Base-by-base conservation (phyloP, 2,797 vertebrate species). In the Antennarius maculatus region DNA sequence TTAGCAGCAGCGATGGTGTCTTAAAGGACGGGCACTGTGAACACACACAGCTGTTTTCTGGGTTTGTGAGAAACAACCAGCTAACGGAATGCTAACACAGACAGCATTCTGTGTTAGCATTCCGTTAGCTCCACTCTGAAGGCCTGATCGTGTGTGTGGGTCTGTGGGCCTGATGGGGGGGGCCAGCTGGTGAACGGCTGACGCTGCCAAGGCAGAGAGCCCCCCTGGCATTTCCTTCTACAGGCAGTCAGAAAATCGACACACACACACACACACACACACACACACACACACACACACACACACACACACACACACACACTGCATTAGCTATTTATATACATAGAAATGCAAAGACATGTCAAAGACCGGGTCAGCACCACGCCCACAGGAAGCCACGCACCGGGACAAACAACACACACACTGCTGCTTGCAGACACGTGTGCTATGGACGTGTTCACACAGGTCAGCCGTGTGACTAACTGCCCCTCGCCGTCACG, bases 311-410 rank as follows among this genome's bases (percentile, higher is more conserved):
- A 64, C 62, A 18, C 15, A 55, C 7, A 27, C 34, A 3, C 53
- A 6, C 29, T 74, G 74, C 71, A 81, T 80, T 75, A 80, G 83
- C 90, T 91, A 91, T 92, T 92, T 88, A 82, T 84, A 76, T 60
- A 58, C 28, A 23, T 61, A 55, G 77, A 76, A 66, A 68, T 64
- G n/a, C 83, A 90, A 83, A 89, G 86, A 74, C 81, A 86, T 79
- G 83, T 71, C 57, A 23, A 31, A 10, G 67, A 50, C 81, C 80
- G 66, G 64, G 77, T 76, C 55, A 50, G 60, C 64, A 51, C 46
- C 56, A 23, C 53, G 67, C 27, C 51, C 51, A 39, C 61, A 59
- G 55, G 50, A 61, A 64, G 60, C 54, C 47, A 62, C 62, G 9
- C 14, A 47, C 55, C 61, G 57, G 51, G 64, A 50, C 67, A 58